Conservation (phyloP, 2,113 vertebrate species). For the Chloroceryle aenea region DNA sequence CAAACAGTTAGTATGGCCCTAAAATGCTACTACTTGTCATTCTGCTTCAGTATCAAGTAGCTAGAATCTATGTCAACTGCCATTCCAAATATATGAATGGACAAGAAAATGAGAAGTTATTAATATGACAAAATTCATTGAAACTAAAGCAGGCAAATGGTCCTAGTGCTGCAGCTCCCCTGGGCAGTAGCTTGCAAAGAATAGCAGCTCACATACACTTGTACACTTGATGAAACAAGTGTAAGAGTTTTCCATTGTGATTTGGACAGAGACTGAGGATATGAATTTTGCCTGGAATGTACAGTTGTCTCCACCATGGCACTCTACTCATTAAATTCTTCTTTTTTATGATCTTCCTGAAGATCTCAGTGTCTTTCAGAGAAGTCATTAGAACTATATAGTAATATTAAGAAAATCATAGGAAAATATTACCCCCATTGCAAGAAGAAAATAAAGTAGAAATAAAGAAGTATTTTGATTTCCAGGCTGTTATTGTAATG, state of each 20-base stretch:
- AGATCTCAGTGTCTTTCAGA: neutral
- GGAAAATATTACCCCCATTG: neutral
- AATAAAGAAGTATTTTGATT: neutral
- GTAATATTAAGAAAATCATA: neutral
- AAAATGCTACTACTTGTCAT: neutral
- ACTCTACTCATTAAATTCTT: neutral
- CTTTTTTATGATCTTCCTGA: neutral
- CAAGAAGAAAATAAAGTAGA: neutral
- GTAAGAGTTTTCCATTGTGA: neutral
- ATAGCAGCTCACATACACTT: neutral
- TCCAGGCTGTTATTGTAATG: neutral
- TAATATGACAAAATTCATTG: neutral
- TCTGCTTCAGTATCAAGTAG: slow-evolving; percentile 8
- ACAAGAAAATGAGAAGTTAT: neutral
- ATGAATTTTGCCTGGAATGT: neutral
- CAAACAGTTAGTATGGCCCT: neutral
- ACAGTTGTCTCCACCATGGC: neutral
- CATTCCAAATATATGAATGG: slow-evolving; percentile 1
- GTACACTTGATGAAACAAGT: neutral
- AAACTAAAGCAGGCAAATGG: neutral
- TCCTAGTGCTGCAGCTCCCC: neutral
- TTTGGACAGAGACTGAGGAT: neutral
- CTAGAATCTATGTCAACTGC: neutral
- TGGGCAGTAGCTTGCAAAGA: neutral
- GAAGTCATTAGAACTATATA: neutral